Percentiles rank a stretch among this genome's conserved stretches.
phyloP scores from a whole-genome alignment of 2,888 invertebrate species.

The Nomada hirtipes region DNA sequence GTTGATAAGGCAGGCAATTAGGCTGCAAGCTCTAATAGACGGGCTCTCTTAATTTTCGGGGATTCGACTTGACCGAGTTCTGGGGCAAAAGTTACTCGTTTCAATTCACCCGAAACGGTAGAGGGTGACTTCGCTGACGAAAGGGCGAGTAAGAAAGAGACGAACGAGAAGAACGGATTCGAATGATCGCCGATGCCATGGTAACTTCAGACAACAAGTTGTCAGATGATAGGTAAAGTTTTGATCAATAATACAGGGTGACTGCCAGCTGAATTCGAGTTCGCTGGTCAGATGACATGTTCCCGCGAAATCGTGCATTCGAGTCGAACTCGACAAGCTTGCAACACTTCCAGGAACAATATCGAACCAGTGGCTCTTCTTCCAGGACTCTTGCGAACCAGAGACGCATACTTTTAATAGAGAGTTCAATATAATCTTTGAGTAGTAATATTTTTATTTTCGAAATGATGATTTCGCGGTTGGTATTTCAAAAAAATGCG shows the following conservation, averaged over 20 bases:
- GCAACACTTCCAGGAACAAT: background rate
- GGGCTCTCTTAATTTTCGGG: slow-evolving; percentile 62
- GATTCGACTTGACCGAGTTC: slow-evolving; percentile 65
- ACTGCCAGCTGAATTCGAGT: slow-evolving; percentile 72
- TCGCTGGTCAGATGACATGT: slow-evolving; percentile 48
- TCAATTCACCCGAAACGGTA: slow-evolving; percentile 66
- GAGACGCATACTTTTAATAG: background rate
- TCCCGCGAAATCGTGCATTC: slow-evolving; percentile 5
- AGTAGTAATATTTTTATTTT: too few species aligned
- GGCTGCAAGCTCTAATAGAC: slow-evolving; percentile 52
- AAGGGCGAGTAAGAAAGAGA: slow-evolving; percentile 45
- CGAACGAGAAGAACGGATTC: slow-evolving; percentile 69
- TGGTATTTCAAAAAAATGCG: too few species aligned
- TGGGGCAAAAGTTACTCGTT: slow-evolving; percentile 68
- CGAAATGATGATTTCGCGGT: too few species aligned
- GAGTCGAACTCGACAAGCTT: background rate
- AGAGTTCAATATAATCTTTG: background rate
- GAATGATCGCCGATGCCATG: slow-evolving; percentile 83
- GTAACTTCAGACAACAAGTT: slow-evolving; percentile 84
- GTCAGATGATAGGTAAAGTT: slow-evolving; percentile 84
- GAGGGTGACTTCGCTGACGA: slow-evolving; percentile 26
- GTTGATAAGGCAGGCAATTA: slow-evolving; percentile 67
- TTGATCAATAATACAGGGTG: slow-evolving; percentile 84
- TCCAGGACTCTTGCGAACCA: background rate
- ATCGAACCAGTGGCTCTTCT: slow-evolving; percentile 19